Base-by-base conservation (phyloP, 2,888 invertebrate species). In the Dusona sp. region DNA sequence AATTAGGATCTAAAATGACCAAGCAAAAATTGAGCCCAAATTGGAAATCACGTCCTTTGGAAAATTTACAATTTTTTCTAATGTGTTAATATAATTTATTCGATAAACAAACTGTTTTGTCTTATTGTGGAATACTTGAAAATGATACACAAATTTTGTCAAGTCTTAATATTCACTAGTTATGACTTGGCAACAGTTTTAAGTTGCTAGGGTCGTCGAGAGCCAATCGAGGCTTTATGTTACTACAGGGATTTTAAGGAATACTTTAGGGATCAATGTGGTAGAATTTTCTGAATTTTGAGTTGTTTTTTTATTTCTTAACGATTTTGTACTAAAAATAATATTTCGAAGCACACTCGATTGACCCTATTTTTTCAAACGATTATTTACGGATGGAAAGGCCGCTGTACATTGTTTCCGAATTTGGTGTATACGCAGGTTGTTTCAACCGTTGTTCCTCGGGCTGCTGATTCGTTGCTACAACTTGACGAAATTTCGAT, bases 401-500 rank as follows among this genome's bases (percentile, higher is more conserved):
- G 54, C 70, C 67, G 45, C 9, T 67, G 42, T 57, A 33, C n/a
- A 83, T 54, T 77, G 75, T 61, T 48, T 65, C 42, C 79, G n/a
- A 61, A 29, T 88, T 81, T 85, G 73, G 68, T 89, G 87, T 89
- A 70, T 87, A 88, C 89, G 84, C 93, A 96, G 96, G 94, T 95
- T 96, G 92, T 95, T 95, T 90, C 96, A 97, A 93, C 96, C 96
- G 45, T 92, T 96, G 88, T 96, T 96, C 91, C 94, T 96, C 90
- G 96, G 96, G 61, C 94, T 95, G 84, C 92, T 96, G 88, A 94
- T 97, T 86, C 95, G 95, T 83, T 96, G 95, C 93, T 96, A 95
- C 93, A 95, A 93, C 89, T 95, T 94, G n/a, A 38, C 75, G 83
- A 90, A 89, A 87, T 61, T 75, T 64, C 79, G 83, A 36, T 88